Evolutionary conservation across 2,888 invertebrate species (phyloP).

Genomic region (Andricus curvator): DNA sequence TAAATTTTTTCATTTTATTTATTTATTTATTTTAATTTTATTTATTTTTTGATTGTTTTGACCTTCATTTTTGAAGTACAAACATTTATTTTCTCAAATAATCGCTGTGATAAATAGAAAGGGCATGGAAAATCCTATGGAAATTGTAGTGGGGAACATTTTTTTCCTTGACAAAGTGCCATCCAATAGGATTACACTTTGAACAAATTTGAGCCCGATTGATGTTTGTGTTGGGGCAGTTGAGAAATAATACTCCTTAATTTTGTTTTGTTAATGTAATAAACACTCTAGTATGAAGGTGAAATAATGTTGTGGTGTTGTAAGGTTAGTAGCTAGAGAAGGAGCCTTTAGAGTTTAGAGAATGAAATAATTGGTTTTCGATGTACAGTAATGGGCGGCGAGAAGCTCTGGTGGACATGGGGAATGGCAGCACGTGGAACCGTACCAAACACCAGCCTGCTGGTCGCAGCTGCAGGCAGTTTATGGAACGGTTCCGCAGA

Average conservation of each 20-base stretch:
- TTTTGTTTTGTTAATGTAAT: neutral
- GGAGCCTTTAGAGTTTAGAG: neutral
- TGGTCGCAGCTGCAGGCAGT: constrained; percentile 54
- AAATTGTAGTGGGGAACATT: too few species aligned
- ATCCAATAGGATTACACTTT: too few species aligned
- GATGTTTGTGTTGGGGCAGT: too few species aligned
- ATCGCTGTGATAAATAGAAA: too few species aligned
- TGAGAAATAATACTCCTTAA: neutral
- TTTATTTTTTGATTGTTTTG: too few species aligned
- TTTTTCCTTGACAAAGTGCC: too few species aligned
- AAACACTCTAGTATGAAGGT: neutral
- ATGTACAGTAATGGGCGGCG: constrained; percentile 65
- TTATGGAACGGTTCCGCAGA: constrained; percentile 62
- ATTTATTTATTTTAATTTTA: too few species aligned
- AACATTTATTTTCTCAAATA: too few species aligned
- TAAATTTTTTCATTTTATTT: too few species aligned
- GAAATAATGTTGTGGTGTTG: neutral
- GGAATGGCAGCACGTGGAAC: constrained; percentile 64
- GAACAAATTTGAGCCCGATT: too few species aligned
- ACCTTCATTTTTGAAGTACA: too few species aligned
- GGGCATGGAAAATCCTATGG: too few species aligned
- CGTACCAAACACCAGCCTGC: constrained; percentile 60
- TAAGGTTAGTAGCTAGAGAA: neutral
- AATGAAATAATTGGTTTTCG: constrained; percentile 45
- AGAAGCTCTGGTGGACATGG: constrained; percentile 68